A percentile compares a stretch with the other conserved stretches of the same genome.
Conservation (phyloP, 2,113 vertebrate genomes). For the Nothoprocta perdicaria region DNA sequence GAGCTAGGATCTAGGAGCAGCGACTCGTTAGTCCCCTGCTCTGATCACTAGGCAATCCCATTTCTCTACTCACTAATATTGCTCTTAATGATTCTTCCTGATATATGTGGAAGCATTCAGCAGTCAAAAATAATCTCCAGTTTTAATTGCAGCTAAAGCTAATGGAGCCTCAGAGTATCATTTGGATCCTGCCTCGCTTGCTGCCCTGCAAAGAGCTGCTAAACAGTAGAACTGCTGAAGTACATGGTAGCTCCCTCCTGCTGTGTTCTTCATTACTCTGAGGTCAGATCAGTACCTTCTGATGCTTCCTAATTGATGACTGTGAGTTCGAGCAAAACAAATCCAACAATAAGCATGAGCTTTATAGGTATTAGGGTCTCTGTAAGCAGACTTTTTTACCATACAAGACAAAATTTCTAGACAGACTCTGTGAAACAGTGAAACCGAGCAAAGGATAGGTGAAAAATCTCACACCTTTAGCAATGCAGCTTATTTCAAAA, state of each 20-base stretch:
- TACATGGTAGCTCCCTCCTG: background rate
- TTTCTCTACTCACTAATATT: background rate
- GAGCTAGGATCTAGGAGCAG: background rate
- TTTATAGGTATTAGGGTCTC: background rate
- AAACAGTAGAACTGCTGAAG: background rate
- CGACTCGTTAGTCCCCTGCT: background rate
- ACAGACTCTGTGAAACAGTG: background rate
- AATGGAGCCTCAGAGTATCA: rapidly evolving
- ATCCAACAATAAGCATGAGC: background rate
- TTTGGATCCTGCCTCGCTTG: background rate
- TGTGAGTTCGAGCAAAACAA: background rate
- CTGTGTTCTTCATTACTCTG: background rate
- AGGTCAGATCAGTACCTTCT: background rate
- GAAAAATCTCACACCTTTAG: background rate
- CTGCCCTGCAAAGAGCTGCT: background rate
- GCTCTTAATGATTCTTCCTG: background rate
- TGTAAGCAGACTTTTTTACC: background rate
- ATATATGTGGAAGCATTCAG: background rate
- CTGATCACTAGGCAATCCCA: background rate
- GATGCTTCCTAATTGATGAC: background rate
- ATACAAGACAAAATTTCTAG: background rate
- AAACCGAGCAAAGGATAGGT: background rate
- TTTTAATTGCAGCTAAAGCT: background rate
- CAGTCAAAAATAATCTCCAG: background rate
- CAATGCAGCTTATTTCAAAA: background rate